Evolutionary conservation across 1,140 invertebrate species (phyloP).

Genomic region (Hypsibius dujardini): DNA sequence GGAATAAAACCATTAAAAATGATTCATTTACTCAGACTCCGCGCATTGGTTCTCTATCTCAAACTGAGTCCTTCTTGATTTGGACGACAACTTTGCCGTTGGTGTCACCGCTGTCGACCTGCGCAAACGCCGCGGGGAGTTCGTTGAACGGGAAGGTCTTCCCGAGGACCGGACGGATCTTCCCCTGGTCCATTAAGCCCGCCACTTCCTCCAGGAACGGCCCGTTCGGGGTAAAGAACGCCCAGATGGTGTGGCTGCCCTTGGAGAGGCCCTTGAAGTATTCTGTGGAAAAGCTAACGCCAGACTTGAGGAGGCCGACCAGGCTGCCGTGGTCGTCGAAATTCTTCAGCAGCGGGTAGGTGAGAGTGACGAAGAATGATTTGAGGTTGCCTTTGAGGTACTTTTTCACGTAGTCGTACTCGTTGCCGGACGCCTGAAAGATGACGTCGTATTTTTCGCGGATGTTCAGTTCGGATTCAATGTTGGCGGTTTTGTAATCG

Average conservation of each 20-base stretch:
- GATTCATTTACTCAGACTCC: too few species aligned
- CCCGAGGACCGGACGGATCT: constrained; percentile 47
- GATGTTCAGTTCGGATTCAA: constrained; percentile 40
- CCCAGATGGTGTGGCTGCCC: constrained; percentile 51
- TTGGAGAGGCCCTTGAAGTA: constrained; percentile 27
- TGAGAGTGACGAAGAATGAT: constrained; percentile 53
- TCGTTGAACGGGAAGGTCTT: constrained; percentile 48
- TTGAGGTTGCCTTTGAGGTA: constrained; percentile 37
- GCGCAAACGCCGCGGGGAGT: constrained; percentile 48
- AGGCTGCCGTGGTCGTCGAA: constrained; percentile 56
- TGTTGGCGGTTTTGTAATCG: constrained; percentile 52
- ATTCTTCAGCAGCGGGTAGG: constrained; percentile 59
- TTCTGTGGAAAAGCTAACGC: constrained; percentile 27
- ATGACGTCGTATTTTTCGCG: constrained; percentile 63
- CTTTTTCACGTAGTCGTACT: constrained; percentile 32
- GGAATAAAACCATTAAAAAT: too few species aligned
- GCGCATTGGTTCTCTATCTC: too few species aligned
- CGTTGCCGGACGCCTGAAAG: constrained; percentile 60
- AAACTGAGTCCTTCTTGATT: constrained; percentile 24
- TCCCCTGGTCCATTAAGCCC: constrained; percentile 42
- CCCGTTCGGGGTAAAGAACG: constrained; percentile 50
- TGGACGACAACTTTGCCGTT: constrained; percentile 57
- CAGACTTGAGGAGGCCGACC: constrained; percentile 30
- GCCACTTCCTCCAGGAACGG: constrained; percentile 37
- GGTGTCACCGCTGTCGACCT: constrained; percentile 45